Percentiles rank a stretch among this genome's conserved stretches.
phyloP scores from a whole-genome alignment of 2,113 vertebrate genomes.

The Siphamia tubifer region DNA sequence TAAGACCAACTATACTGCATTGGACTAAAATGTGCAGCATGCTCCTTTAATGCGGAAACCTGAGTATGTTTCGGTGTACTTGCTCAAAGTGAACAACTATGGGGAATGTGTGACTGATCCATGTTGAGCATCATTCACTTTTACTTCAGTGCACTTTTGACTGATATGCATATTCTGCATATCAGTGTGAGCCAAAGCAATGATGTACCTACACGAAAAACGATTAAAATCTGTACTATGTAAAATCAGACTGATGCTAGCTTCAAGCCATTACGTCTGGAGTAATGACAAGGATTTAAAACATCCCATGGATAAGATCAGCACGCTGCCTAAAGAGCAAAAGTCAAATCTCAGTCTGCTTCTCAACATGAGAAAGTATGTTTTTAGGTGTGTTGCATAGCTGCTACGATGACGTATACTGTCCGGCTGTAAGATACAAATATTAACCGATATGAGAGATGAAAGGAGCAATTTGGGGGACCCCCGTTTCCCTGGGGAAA shows the following conservation, averaged over 20 bases:
- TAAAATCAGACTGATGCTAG: neutral
- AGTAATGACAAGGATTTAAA: constrained; percentile 8
- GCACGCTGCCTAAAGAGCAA: constrained; percentile 1
- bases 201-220: constrained; percentile 5
- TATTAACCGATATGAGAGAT: constrained; percentile 29
- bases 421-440: constrained; percentile 3
- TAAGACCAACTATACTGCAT: neutral
- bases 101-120: neutral
- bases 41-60: neutral
- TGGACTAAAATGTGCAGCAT: constrained; percentile 20
- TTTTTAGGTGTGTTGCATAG: constrained; percentile 48
- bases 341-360: constrained; percentile 11
- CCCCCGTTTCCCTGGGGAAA: constrained; percentile 1
- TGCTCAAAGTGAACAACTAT: too few relatives aligned
- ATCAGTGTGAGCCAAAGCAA: neutral
- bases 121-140: neutral
- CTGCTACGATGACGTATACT: neutral
- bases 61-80: too few relatives aligned
- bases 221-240: neutral
- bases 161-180: neutral
- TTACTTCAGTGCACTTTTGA: too few relatives aligned
- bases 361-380: neutral
- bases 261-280: neutral
- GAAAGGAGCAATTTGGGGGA: constrained; percentile 16
- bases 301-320: constrained; percentile 18